A percentile compares a stretch with the other conserved stretches of the same genome.
Conservation (phyloP, 1,140 invertebrate species). For the Dendrolimus kikuchii region DNA sequence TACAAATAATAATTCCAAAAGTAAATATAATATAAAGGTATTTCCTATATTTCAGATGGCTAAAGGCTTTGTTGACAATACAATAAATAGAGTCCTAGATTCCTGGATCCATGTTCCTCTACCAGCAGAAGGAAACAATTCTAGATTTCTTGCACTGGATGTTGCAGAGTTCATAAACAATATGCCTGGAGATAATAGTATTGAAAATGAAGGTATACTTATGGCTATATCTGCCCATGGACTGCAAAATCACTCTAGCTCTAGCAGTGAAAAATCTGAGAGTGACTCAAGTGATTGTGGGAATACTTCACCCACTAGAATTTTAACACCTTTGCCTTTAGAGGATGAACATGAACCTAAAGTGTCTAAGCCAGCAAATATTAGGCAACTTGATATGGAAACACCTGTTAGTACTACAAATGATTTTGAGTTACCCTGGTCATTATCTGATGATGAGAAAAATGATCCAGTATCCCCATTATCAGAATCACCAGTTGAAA, state of each 20-base stretch:
- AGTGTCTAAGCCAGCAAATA: not conserved
- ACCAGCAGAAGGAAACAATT: slow-evolving; percentile 42
- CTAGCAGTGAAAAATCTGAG: slow-evolving; percentile 26
- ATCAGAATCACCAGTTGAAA: slow-evolving; percentile 34
- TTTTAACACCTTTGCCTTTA: slow-evolving; percentile 26
- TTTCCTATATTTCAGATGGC: slow-evolving; percentile 64
- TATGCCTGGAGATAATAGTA: slow-evolving; percentile 67
- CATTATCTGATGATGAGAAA: slow-evolving; percentile 28
- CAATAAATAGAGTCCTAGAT: slow-evolving; percentile 79
- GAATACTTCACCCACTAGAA: slow-evolving; percentile 25
- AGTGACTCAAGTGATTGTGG: slow-evolving; percentile 4
- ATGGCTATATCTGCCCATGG: slow-evolving; percentile 78
- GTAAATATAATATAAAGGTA: slow-evolving; percentile 1
- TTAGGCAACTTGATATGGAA: slow-evolving; percentile 1
- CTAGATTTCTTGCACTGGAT: slow-evolving; percentile 59
- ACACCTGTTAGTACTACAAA: slow-evolving; percentile 9
- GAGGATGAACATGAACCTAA: slow-evolving; percentile 24
- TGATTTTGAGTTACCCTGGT: slow-evolving; percentile 37
- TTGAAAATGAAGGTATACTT: slow-evolving; percentile 78
- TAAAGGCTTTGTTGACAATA: slow-evolving; percentile 81
- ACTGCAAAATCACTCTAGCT: slow-evolving; percentile 59
- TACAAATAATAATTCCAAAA: not conserved
- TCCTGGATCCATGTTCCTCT: slow-evolving; percentile 72
- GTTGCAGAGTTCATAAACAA: slow-evolving; percentile 72
- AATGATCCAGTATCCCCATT: slow-evolving; percentile 31